Evolutionary conservation across 2,113 vertebrate species (phyloP), one percentile per base, ranked within the genome.

Genomic region (Apeltes quadracus): DNA sequence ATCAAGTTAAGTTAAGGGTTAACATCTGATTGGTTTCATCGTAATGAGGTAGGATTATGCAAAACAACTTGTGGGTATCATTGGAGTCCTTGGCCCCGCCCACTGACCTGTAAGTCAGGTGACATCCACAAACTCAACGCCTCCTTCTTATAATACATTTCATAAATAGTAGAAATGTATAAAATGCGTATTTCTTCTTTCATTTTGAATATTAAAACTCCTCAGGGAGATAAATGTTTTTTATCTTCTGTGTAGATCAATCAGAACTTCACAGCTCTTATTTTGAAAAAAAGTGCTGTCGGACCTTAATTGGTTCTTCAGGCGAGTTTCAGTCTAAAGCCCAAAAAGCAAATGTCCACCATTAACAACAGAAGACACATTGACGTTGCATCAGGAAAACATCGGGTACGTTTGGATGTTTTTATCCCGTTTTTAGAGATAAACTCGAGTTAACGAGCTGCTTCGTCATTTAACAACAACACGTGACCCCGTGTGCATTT

Each of bases 321-420:
- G 74, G 69, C 61, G 0, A 44, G 22, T 18, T 27, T 27, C 50
- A 1, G n/a, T 71, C 65, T 0, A 36, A 76, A 12, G 1, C 73
- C 20, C 75, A 79, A 84, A 68, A 41, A 74, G 69, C 82, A 84
- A 83, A 82, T 75, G 23, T 87, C 61, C 58, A 8, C 61, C 39
- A 48, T 41, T 11, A 43, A 61, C 56, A 36, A 61, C 4, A 61
- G 14, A 68, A 61, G 11, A 69, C 4, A 54, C 67, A 62, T 23
- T 27, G 14, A n/a, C 48, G 38, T 10, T n/a, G 18, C 18, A 36
- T 59, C 1, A 38, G 54, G 57, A 74, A 74, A 18, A 74, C 69
- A 67, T 14, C 36, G 10, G 66, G 3, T 76, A 66, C 27, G 32
- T 64, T 29, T 46, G 18, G 25, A 34, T 12, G 20, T 32, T 61